phyloP scores from a whole-genome alignment of 2,113 vertebrate genomes.

The Lepisosteus oculatus region DNA sequence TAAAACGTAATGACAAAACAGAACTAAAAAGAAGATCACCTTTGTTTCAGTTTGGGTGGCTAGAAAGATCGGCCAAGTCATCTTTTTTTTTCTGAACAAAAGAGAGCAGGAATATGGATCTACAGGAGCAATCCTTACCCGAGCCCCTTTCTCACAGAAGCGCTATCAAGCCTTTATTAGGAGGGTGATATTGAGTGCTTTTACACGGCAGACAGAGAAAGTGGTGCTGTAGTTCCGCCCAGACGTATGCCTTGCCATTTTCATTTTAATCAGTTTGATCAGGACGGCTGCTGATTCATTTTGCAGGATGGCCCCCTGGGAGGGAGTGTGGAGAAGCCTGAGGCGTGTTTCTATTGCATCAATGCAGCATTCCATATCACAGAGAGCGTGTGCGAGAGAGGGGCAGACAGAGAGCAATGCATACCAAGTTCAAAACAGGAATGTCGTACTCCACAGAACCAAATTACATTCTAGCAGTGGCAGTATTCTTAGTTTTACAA shows the following conservation, averaged over 20 bases:
- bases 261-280: constrained; percentile 80
- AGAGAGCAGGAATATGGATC: neutral
- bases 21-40: constrained; percentile 9
- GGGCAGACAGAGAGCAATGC: constrained; percentile 27
- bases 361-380: constrained; percentile 56
- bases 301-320: constrained; percentile 75
- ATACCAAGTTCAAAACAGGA: constrained; percentile 32
- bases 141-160: constrained; percentile 34
- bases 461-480: neutral
- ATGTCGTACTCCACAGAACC: constrained; percentile 48
- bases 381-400: constrained; percentile 37
- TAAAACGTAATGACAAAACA: constrained; percentile 29
- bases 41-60: constrained; percentile 12
- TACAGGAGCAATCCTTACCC: neutral
- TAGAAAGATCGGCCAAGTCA: neutral
- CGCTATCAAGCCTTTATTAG: constrained; percentile 82
- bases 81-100: constrained; percentile 15
- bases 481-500: no score
- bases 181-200: constrained; percentile 84
- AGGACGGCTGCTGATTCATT: constrained; percentile 82
- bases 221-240: constrained; percentile 70
- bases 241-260: constrained; percentile 81
- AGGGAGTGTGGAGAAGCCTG: constrained; percentile 69
- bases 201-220: constrained; percentile 80
- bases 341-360: constrained; percentile 64